Evolutionary conservation across 2,797 vertebrate species (phyloP), one percentile per base, ranked within the genome.

Genomic region (Anabas testudineus): DNA sequence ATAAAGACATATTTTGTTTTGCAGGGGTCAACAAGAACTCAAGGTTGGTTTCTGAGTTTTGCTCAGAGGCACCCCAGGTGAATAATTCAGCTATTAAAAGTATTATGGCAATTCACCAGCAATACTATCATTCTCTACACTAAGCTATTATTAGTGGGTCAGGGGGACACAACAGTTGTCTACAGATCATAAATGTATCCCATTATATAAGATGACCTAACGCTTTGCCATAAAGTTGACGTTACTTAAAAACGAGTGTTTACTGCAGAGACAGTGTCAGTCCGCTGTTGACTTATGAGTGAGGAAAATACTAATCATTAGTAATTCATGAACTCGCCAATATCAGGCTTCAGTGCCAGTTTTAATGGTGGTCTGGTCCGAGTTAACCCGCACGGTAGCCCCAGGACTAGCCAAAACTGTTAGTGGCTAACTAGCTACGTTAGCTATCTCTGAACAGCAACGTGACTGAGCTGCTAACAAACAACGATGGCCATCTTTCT

Each of bases 401-500:
- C 15, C 47, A 15, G 32, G 2, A 70, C 62, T 52, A 67, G 42
- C 6, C 16, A 2, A 30, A 12, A 63, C 51, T 0, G 56, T 22
- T 78, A 84, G 22, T 71, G 13, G 34, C 52, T 52, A 39, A 57
- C 47, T 16, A 18, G 6, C 56, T 2, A 53, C 34, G 12, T 45
- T 54, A 43, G 42, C 42, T 19, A 76, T 78, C 63, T 73, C 12
- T 34, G 30, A 49, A 18, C 57, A 49, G 30, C 3, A 19, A 43
- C 42, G 42, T 12, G 42, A 7, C 36, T 14, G 42, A 34, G 48
- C 10, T 46, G 77, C 74, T 71, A 81, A 75, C 71, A 83, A 57
- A 39, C 58, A 79, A 57, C 53, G 76, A 85, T 85, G 83, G 90
- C 90, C 88, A 84, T 89, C 66, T 84, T 87, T 79, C 60, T 43